Base-by-base conservation (phyloP, 2,888 invertebrate genomes). In the Plebejus anna region DNA sequence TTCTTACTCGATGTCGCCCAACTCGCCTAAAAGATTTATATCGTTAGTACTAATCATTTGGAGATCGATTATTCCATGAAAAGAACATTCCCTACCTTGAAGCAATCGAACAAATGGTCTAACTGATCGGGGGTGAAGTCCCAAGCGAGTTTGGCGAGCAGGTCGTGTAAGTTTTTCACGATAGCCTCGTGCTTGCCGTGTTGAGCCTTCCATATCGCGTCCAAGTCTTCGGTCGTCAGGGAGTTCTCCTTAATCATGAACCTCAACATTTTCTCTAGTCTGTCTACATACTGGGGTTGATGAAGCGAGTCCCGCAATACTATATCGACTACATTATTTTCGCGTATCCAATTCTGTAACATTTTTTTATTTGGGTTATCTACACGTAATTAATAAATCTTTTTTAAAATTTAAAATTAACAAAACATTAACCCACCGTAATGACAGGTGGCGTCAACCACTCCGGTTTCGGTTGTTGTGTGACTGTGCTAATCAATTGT, bases 171-270 rank as follows among this genome's bases (percentile, higher is more conserved):
- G 88, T 99, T 99, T 90, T 98, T 99, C 9, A 99, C 99, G 83
- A 99, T 99, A 9, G 99, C 99, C 89, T 99, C 99, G 89, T 99
- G 99, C 91, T 99, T 99, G 22, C 98, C 99, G 78, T 97, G 97
- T 92, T 99, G 99, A 4, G 99, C 99, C 77, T 97, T 97, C 99
- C 99, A 99, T 80, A 99, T 97, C 16, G 97, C 98, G 87, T 99
- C 99, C 82, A 99, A 94, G 89, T 99, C 99, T 81, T 97, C 97
- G 76, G 97, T 93, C 4, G 98, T 98, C 78, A 99, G 92, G 0
- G 98, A 97, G 82, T 97, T 96, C 87, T 98, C 98, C 89, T 99
- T 99, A 83, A 99, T 99, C 88, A 99, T 97, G 92, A 99, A 99
- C 79, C 99, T 96, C 82, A 99, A 95, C 88, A 99, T 99, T 94